Base-by-base conservation (phyloP, 2,888 invertebrate species). In the Cheilosia scutellata region DNA sequence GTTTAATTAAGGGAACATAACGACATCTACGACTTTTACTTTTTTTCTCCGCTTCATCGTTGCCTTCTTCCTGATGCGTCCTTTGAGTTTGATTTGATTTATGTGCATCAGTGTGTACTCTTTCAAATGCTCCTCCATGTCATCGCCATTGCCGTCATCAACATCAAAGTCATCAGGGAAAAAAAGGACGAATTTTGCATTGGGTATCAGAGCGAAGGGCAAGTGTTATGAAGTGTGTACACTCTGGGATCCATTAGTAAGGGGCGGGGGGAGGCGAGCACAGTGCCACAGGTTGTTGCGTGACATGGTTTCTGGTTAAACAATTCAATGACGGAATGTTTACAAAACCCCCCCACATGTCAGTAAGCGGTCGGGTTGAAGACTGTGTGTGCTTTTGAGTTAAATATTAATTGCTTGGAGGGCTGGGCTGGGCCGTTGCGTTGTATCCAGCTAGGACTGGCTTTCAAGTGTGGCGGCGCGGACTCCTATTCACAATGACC, bases 241-340 rank as follows among this genome's bases (percentile, higher is more conserved):
- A 4, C 37, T 37, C 37, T 11, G 11, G 37, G 33, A 33, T 40
- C 58, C 37, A 25, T 63, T 58, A 29, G 7, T n/a, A 11, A 47
- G 20, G n/a, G 20, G 33, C n/a, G 11, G 33, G 31, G 31, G 63
- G 2, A 57, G 9, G 25, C 27, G 9, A 27, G 2, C 20, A 71
- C 13, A 40, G 47, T 51, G 75, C 84, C 42, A 84, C 84, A 84
- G 75, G 84, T 80, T 80, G 80, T 80, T 84, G 80, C 84, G 80
- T 84, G 84, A 75, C 84, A 76, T 62, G 68, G 60, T 71, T 76
- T 76, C 66, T 66, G 31, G 66, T 70, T 27, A 71, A 65, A 58
- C 37, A 68, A 57, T 76, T 71, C 65, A 66, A 70, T 71, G 66
- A 66, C 57, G 40, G 31, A 58, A 33, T 70, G 53, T 55, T 57